phyloP scores from a whole-genome alignment of 30 jellyfish, hydroid and myxozoan genomes.

The Cassiopea xamachana region DNA sequence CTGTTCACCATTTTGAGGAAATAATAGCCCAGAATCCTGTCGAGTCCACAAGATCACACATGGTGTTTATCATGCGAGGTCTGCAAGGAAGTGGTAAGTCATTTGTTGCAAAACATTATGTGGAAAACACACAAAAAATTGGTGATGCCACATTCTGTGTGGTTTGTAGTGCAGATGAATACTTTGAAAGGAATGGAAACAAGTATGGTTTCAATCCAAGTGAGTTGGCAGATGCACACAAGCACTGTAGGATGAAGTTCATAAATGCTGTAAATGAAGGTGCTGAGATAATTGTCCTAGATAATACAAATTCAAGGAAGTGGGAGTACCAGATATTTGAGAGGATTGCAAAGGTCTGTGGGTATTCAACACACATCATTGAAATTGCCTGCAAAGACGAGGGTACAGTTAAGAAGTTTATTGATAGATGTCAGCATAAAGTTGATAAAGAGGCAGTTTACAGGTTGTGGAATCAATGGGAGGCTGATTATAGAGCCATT shows the following conservation, averaged over 20 bases:
- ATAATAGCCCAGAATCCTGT: background rate
- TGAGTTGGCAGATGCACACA: slow-evolving; percentile 83
- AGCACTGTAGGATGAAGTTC: slow-evolving; percentile 75
- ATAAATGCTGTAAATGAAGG: slow-evolving; percentile 51
- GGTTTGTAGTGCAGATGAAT: slow-evolving; percentile 94
- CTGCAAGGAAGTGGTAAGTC: slow-evolving; percentile 99
- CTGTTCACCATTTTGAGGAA: slow-evolving; percentile 38
- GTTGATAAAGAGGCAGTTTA: slow-evolving; percentile 63
- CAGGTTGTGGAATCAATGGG: slow-evolving; percentile 89
- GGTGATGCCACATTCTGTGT: background rate
- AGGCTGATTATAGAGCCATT: slow-evolving; percentile 73
- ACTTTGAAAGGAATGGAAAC: slow-evolving; percentile 44
- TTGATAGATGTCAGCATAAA: slow-evolving; percentile 74
- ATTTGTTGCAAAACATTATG: slow-evolving; percentile 11
- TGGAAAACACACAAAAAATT: slow-evolving; percentile 20
- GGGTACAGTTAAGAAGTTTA: slow-evolving; percentile 20
- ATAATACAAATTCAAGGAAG: slow-evolving; percentile 85
- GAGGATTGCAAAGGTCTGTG: slow-evolving; percentile 81
- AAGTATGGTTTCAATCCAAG: slow-evolving; percentile 70
- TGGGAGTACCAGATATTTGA: slow-evolving; percentile 94
- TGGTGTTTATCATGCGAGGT: slow-evolving; percentile 89
- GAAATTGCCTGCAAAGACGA: slow-evolving; percentile 81
- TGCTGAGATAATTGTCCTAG: slow-evolving; percentile 58
- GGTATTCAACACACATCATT: slow-evolving; percentile 57
- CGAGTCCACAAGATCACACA: background rate